Evolutionary conservation across 2,113 vertebrate genomes (phyloP), one percentile per base, ranked within the genome.

Genomic region (Phyllostomus hastatus): DNA sequence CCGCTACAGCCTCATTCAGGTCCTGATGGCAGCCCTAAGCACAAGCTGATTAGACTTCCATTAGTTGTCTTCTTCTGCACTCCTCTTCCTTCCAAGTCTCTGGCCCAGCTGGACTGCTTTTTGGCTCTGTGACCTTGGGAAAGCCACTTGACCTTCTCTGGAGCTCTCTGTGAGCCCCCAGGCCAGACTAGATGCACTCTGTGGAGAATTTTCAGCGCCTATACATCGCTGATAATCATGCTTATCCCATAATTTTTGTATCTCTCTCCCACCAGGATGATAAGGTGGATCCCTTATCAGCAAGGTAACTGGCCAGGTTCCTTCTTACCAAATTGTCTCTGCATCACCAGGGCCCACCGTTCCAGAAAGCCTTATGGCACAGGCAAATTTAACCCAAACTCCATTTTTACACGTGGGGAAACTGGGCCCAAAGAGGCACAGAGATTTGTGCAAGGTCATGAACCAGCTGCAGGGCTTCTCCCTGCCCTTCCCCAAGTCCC

Each of bases 71-170:
- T 93, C 85, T 91, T 95, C 86, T 93, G 33, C 79, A 89, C 80
- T 95, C 64, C 61, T 17, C 33, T 92, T 96, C 73, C 41, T 87
- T 95, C 96, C 52, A 81, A 72, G 33, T 78, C 70, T 70, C 59
- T 22, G 84, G 9, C 57, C 82, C 48, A 91, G n/a, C 67, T 57
- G 81, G 69, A 48, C 43, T 10, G n/a, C 78, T 52, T 48, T 75
- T 90, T 82, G 76, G 41, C 69, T 82, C 12, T 20, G 31, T 69
- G 54, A 33, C 76, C 57, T 84, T 81, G 75, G 17, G 15, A 72
- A 94, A 88, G 86, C 86, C 59, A 67, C 33, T 89, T 70, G 50
- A 41, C 66, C 64, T 33, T 35, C 38, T 61, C 86, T 57, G 20
- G 79, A n/a, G 2, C 38, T 72, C 28, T 72, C 41, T n/a, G 38